Evolutionary conservation across 1,140 invertebrate species (phyloP), one percentile per base, ranked within the genome.

Genomic region (Cephus cinctus): DNA sequence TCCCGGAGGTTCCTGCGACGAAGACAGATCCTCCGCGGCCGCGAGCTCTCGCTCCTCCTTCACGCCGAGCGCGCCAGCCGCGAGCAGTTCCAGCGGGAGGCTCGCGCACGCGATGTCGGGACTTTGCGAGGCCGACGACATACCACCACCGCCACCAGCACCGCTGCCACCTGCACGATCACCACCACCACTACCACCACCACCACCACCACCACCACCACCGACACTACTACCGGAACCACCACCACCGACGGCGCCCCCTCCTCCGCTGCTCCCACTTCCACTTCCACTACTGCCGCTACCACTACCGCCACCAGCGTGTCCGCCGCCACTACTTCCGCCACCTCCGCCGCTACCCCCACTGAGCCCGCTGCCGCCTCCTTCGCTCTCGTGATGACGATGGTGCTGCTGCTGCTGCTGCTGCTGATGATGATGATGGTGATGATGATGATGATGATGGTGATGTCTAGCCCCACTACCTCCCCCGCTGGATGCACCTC

Each of bases 31-130:
- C 63, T 71, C 69, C 59, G 69, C 71, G 59, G 60, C 64, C 56
- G 57, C 59, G 62, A 67, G 67, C 55, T 71, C 69, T 60, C 68
- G 67, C 65, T 76, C 75, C 69, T 77, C 72, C 65, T 77, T 75
- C 58, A 74, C 71, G 59, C 66, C 65, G 62, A 73, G 70, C 65
- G 66, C 69, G 63, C 72, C 73, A 53, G 72, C 68, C 62, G 69
- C 70, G 69, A 73, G 72, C 57, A 74, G 63, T 63, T 76, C 73
- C 64, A 76, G 60, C 61, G 73, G 74, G 57, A 76, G 61, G 69
- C 65, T 74, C 66, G 72, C 72, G 72, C 72, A 75, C 62, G 71
- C 73, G 71, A 76, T 75, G 67, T 75, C 74, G 61, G 74, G 74
- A 61, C 74, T 76, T 65, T 74, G 71, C 43, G 74, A 75, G 55